A percentile compares a stretch with the other conserved stretches of the same genome.
Evolutionary conservation across 2,888 invertebrate species (phyloP).

Genomic region (Brachynemurus nebulosus): DNA sequence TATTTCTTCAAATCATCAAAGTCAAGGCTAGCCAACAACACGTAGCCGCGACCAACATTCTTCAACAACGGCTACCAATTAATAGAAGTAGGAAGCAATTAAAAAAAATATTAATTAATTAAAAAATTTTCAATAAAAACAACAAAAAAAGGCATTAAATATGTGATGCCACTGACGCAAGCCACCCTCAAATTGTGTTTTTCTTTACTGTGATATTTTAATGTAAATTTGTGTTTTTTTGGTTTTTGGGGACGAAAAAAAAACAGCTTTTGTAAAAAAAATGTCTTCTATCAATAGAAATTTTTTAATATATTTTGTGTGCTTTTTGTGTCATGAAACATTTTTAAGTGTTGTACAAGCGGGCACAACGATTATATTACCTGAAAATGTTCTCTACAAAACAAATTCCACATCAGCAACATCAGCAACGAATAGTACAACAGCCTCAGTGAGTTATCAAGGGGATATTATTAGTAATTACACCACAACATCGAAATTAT

Average conservation of each 20-base stretch:
- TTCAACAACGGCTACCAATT: background rate
- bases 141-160: background rate
- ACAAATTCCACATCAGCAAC: background rate
- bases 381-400: background rate
- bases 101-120: conserved; percentile 2
- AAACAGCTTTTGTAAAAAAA: too few species aligned
- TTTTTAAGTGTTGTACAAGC: too few species aligned
- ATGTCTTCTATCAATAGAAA: too few species aligned
- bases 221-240: too few species aligned
- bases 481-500: background rate
- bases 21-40: conserved; percentile 5
- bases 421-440: background rate
- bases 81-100: background rate
- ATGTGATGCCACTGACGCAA: background rate
- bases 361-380: background rate
- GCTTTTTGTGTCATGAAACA: too few species aligned
- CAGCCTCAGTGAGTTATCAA: background rate
- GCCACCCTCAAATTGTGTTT: background rate
- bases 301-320: too few species aligned
- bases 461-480: too few species aligned
- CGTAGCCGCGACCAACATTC: background rate
- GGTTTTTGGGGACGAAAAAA: too few species aligned
- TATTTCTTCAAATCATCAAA: background rate
- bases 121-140: background rate
- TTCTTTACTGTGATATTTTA: background rate